Evolutionary conservation across 2,113 vertebrate genomes (phyloP).

Genomic region (Cygnus buccinator): DNA sequence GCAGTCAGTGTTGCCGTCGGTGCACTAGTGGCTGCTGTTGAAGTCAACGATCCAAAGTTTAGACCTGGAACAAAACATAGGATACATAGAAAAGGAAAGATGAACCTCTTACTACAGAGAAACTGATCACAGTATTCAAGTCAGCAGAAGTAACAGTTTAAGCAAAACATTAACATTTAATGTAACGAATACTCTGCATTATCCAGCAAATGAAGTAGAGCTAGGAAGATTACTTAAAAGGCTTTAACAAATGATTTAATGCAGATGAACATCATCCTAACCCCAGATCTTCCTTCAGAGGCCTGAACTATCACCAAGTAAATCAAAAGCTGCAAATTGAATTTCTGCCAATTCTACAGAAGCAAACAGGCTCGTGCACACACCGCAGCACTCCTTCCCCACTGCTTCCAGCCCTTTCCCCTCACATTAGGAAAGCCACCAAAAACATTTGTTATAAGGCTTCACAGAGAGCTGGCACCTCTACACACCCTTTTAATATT

Average conservation of each 20-base stretch:
- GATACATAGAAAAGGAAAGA: neutral
- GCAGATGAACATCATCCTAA: neutral
- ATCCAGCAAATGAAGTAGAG: neutral
- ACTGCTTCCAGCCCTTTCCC: neutral
- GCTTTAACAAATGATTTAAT: neutral
- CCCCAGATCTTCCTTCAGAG: no score
- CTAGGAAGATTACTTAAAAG: neutral
- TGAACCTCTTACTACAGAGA: no score
- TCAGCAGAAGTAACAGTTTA: fast-evolving
- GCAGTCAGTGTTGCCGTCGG: neutral
- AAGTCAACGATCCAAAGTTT: conserved; percentile 1
- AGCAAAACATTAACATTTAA: neutral
- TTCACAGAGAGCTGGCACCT: neutral
- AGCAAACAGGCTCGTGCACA: neutral
- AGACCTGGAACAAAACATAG: conserved; percentile 24
- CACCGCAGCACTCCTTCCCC: neutral
- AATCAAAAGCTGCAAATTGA: neutral
- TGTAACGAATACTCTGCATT: neutral
- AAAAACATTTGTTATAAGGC: neutral
- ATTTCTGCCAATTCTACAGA: neutral
- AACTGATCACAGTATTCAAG: neutral
- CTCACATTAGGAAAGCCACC: neutral
- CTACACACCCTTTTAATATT: neutral
- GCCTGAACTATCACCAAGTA: neutral
- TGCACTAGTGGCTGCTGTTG: conserved; percentile 4